These are phyloP conservation scores for Crocidura indochinensis DNA, from an alignment of 2,797 vertebrate genomes.

Conservation along the genomic window DNA sequence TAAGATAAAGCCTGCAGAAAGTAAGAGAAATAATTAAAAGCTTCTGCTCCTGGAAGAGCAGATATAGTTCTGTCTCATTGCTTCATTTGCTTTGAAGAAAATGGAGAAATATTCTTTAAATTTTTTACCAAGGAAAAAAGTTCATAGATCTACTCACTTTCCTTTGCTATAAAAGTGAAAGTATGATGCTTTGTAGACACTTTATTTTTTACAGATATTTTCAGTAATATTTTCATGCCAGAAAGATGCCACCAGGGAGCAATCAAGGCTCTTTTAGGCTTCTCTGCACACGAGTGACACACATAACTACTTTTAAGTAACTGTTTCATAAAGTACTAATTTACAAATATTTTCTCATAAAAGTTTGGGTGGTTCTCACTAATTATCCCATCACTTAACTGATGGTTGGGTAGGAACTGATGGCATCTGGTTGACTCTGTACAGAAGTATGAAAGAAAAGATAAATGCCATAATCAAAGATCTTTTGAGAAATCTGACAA, in stretches of 20 bases:
- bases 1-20: conserved; percentile 46
- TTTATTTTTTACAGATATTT: conserved; percentile 16
- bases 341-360: conserved; percentile 57
- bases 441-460: background rate
- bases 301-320: conserved; percentile 6
- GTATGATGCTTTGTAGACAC: background rate
- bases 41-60: background rate
- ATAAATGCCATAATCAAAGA: background rate
- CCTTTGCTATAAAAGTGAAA: background rate
- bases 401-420: background rate
- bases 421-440: background rate
- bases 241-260: conserved; percentile 11
- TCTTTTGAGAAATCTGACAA: background rate
- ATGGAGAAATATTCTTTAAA: background rate
- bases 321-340: conserved; percentile 42
- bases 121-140: conserved; percentile 26
- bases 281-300: background rate
- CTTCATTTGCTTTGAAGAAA: background rate
- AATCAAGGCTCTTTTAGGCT: conserved; percentile 20
- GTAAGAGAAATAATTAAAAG: background rate
- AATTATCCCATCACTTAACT: conserved; percentile 5
- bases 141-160: background rate
- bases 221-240: background rate
- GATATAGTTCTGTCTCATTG: background rate
- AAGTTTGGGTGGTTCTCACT: background rate